phyloP scores from a whole-genome alignment of 2,888 invertebrate species.

The Dynastes maya region DNA sequence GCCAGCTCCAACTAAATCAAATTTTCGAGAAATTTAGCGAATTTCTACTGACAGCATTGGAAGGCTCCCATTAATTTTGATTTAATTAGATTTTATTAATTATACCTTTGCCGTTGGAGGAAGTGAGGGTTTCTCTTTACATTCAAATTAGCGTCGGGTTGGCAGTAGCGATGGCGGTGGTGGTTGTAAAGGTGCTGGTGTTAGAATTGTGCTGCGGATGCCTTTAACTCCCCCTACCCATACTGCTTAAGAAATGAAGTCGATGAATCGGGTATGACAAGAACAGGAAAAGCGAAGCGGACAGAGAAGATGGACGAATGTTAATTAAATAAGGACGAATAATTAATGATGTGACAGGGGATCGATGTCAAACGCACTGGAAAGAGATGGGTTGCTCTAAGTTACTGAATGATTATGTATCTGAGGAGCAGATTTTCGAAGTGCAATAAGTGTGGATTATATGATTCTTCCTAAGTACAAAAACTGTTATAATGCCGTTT shows the following conservation, averaged over 20 bases:
- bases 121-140: not conserved
- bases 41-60: not conserved
- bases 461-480: too few species aligned
- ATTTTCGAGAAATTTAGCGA: slow-evolving; percentile 12
- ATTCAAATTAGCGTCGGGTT: slow-evolving; percentile 10
- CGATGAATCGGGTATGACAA: not conserved
- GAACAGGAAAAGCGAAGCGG: not conserved
- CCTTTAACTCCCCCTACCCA: too few species aligned
- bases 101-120: not conserved
- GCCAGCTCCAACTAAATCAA: slow-evolving; percentile 2
- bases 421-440: not conserved
- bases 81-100: slow-evolving; percentile 32
- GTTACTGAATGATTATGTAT: not conserved
- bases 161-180: too few species aligned
- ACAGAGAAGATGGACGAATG: not conserved
- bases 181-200: too few species aligned
- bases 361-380: too few species aligned
- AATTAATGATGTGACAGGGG: not conserved
- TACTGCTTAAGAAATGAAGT: too few species aligned
- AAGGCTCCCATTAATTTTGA: slow-evolving; percentile 20
- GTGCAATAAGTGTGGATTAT: too few species aligned
- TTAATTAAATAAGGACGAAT: slow-evolving; percentile 8
- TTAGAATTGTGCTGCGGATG: too few species aligned
- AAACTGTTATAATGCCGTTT: too few species aligned
- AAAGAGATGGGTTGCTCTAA: too few species aligned